Conservation (phyloP, 2,888 invertebrate species). For the Isoperla grammatica region DNA sequence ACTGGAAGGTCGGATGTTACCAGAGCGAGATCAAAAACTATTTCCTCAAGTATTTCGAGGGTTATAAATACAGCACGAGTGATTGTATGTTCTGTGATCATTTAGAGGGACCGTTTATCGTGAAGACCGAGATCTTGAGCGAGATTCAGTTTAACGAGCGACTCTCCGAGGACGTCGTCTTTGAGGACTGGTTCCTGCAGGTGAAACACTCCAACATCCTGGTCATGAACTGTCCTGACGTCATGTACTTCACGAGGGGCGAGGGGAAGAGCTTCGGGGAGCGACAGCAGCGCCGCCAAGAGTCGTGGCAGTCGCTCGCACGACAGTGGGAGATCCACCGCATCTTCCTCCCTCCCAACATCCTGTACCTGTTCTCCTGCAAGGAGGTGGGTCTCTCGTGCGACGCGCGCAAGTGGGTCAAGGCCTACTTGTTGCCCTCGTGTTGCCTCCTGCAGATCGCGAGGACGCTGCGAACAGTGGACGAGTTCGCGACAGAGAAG, state of each 20-base stretch:
- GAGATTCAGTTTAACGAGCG: slow-evolving; percentile 30
- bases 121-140: slow-evolving; percentile 31
- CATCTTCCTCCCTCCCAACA: slow-evolving; percentile 26
- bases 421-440: slow-evolving; percentile 32
- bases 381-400: slow-evolving; percentile 33
- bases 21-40: slow-evolving; percentile 36
- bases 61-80: slow-evolving; percentile 37
- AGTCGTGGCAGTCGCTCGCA: slow-evolving; percentile 27
- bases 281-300: slow-evolving; percentile 20
- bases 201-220: slow-evolving; percentile 30
- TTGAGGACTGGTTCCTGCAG: slow-evolving; percentile 38
- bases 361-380: slow-evolving; percentile 31
- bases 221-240: slow-evolving; percentile 37
- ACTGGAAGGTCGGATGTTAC: slow-evolving; percentile 38
- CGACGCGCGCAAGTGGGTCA: slow-evolving; percentile 21
- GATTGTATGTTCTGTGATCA: slow-evolving; percentile 39
- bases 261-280: slow-evolving; percentile 16
- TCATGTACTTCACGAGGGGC: slow-evolving; percentile 36
- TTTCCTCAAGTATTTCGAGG: slow-evolving; percentile 34
- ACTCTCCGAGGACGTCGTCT: slow-evolving; percentile 31
- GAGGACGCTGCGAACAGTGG: slow-evolving; percentile 33
- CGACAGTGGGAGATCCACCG: slow-evolving; percentile 27
- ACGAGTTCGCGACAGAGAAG: slow-evolving; percentile 31
- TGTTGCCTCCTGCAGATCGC: slow-evolving; percentile 36
- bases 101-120: slow-evolving; percentile 37